Percentiles rank a stretch among this genome's conserved stretches.
Evolutionary conservation across 2,113 vertebrate genomes (phyloP).

Genomic region (Barnardius zonarius): DNA sequence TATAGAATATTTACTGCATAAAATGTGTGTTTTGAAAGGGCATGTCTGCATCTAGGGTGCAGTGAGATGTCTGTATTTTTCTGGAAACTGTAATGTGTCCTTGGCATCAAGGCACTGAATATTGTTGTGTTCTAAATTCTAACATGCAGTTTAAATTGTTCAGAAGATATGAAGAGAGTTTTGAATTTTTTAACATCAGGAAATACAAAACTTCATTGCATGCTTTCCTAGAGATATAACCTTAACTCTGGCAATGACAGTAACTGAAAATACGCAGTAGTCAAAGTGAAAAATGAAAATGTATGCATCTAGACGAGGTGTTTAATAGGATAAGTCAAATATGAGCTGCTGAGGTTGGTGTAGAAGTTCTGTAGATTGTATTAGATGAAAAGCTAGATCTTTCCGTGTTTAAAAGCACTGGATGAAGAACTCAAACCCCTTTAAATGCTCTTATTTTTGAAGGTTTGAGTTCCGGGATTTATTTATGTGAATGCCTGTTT

Average conservation of each 20-base stretch:
- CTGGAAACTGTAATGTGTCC: neutral
- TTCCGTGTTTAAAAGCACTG: neutral
- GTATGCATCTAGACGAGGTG: neutral
- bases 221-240: neutral
- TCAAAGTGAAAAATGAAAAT: neutral
- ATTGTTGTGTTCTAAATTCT: neutral
- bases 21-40: neutral
- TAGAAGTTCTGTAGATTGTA: neutral
- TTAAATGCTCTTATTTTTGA: neutral
- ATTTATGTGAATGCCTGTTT: neutral
- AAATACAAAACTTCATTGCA: neutral
- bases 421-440: neutral
- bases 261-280: neutral
- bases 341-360: neutral
- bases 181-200: neutral
- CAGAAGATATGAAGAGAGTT: neutral
- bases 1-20: neutral
- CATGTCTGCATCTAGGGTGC: neutral
- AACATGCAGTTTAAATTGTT: neutral
- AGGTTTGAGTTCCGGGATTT: neutral
- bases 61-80: neutral
- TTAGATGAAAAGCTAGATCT: neutral
- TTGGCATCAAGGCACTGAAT: neutral
- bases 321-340: neutral
- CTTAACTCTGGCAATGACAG: neutral